These are phyloP conservation scores for Halcyon senegalensis DNA, from an alignment of 2,113 vertebrate genomes.

Conservation along the genomic window DNA sequence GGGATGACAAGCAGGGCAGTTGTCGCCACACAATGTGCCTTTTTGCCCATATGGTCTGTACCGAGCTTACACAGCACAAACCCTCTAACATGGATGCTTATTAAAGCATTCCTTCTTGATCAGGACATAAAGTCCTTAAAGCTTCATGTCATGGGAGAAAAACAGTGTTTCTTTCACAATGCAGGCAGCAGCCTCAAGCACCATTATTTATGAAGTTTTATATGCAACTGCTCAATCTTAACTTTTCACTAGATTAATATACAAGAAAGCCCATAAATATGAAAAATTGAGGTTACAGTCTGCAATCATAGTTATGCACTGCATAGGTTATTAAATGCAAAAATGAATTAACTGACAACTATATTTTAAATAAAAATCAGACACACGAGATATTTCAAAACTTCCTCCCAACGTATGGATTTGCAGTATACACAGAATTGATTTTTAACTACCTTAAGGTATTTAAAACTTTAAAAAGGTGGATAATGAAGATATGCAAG, in stretches of 20 bases:
- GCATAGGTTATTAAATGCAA: neutral
- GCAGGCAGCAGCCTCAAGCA: conserved; percentile 38
- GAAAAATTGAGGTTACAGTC: neutral
- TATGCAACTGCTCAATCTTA: neutral
- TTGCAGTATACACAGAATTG: neutral
- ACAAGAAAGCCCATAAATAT: neutral
- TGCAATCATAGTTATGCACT: neutral
- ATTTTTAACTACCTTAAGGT: neutral
- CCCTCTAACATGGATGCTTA: conserved; percentile 67
- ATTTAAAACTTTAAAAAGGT: neutral
- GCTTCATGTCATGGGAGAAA: conserved; percentile 54
- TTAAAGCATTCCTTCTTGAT: conserved; percentile 75
- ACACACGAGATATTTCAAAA: neutral
- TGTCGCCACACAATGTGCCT: conserved; percentile 78
- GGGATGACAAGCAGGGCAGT: conserved; percentile 91
- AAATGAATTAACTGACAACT: neutral
- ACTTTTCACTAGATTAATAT: conserved; percentile 11
- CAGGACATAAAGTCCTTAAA: conserved; percentile 68
- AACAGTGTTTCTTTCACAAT: conserved; percentile 44
- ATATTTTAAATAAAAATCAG: conserved; percentile 15
- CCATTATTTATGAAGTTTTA: conserved; percentile 37
- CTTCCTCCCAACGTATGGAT: neutral
- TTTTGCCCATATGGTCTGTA: conserved; percentile 89
- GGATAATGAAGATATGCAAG: neutral
- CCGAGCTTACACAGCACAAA: conserved; percentile 74